Percentiles rank a stretch among this genome's conserved stretches.
Conservation (phyloP, 2,113 vertebrate species). For the Toxotes chatareus region DNA sequence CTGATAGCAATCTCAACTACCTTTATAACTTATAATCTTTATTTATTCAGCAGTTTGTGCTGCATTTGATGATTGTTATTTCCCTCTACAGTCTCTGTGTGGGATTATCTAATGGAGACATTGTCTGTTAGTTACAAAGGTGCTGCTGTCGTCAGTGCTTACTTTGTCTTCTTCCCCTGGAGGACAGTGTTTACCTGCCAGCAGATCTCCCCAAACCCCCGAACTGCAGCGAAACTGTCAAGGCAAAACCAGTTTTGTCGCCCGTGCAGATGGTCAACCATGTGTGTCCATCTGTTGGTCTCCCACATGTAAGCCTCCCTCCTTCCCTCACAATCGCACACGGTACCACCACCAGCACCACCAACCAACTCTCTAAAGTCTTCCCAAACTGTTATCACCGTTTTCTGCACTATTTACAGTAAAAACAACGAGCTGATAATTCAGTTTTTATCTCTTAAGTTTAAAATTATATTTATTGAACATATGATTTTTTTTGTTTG, state of each 20-base stretch:
- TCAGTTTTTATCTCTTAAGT: conserved; percentile 2
- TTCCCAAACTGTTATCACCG: conserved; percentile 65
- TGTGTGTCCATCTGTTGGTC: conserved; percentile 35
- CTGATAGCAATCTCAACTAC: neutral
- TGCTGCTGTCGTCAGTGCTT: conserved; percentile 17
- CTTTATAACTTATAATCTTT: neutral
- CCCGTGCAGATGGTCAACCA: conserved; percentile 32
- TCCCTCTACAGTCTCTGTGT: conserved; percentile 2
- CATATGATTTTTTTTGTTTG: conserved; percentile 41
- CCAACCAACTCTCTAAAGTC: conserved; percentile 50
- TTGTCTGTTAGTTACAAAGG: conserved; percentile 23
- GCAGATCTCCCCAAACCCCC: neutral
- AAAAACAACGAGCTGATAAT: conserved; percentile 10
- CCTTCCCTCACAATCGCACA: neutral
- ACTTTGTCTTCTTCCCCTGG: conserved; percentile 23
- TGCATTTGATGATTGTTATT: conserved; percentile 15
- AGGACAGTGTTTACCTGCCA: conserved; percentile 43
- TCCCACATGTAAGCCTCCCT: conserved; percentile 3
- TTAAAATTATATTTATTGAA: conserved; percentile 32
- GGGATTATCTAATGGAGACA: conserved; percentile 32
- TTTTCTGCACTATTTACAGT: conserved; percentile 58
- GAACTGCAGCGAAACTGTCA: conserved; percentile 6
- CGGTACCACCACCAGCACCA: conserved; percentile 43
- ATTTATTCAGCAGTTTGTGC: conserved; percentile 20
- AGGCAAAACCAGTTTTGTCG: conserved; percentile 8